Percentiles rank a stretch among this genome's conserved stretches.
These are phyloP conservation scores for Alces alces DNA, from an alignment of 2,113 vertebrate genomes.

Conservation along the genomic window DNA sequence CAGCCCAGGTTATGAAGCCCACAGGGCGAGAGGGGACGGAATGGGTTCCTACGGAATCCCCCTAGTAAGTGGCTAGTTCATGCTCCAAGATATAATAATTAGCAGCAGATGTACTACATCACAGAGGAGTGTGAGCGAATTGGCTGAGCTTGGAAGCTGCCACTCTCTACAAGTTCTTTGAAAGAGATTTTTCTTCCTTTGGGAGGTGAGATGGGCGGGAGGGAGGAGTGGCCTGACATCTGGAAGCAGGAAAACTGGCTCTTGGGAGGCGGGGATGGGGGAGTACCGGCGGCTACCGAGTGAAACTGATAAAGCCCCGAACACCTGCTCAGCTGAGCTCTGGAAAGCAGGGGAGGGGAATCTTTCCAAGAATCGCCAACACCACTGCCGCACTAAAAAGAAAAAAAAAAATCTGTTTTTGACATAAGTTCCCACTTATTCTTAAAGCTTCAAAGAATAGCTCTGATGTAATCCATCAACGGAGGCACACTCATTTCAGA, in stretches of 20 bases:
- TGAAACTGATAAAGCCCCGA: neutral
- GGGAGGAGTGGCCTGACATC: conserved; percentile 49
- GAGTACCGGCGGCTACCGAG: neutral
- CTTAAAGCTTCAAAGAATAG: conserved; percentile 57
- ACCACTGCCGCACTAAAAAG: neutral
- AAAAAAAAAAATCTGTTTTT: neutral
- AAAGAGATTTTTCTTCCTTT: conserved; percentile 48
- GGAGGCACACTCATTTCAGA: conserved; percentile 35
- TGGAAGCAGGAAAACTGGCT: conserved; percentile 28
- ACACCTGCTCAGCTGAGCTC: conserved; percentile 28
- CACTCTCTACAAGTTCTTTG: conserved; percentile 25
- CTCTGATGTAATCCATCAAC: conserved; percentile 58
- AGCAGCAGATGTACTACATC: conserved; percentile 19
- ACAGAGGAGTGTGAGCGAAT: neutral
- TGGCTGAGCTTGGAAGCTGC: conserved; percentile 2
- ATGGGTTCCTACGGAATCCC: neutral
- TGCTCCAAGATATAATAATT: conserved; percentile 3
- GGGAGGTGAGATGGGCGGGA: conserved; percentile 47
- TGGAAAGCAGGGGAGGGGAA: neutral
- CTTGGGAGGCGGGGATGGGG: neutral
- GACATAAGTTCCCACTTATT: conserved; percentile 35
- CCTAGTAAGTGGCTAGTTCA: neutral
- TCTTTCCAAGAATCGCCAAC: conserved; percentile 31
- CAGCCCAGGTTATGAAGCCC: neutral
- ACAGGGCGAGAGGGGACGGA: neutral